Base-by-base conservation (phyloP, 2,113 vertebrate genomes). In the Oreochromis spilurus region DNA sequence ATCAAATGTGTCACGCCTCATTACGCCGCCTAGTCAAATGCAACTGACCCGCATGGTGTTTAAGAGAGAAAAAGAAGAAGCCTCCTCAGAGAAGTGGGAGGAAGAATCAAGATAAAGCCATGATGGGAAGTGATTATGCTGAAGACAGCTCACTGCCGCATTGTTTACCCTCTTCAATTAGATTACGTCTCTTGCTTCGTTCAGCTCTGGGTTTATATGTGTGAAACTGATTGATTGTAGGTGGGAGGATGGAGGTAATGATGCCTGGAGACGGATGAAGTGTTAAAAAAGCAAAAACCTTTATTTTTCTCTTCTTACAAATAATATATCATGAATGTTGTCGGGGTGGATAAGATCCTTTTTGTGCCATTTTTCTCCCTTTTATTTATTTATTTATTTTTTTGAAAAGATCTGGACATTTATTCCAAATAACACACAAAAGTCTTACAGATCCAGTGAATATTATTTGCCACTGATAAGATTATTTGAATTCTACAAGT, bases 111-210 rank as follows among this genome's bases (percentile, higher is more conserved):
- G 70, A 80, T 0, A 2, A 81, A 57, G 79, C 24, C 19, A 0
- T 36, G 78, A 79, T 40, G 29, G 82, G 50, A 78, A 38, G 89
- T 58, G 54, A 81, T 81, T 67, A 84, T 1, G 55, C 54, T 81
- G 5, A 29, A 45, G 72, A 84, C 75, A 65, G 83, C 43, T 85
- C 85, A 60, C 70, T 79, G 40, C 58, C 45, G 82, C 55, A 50
- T 50, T 84, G 57, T 87, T 84, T 5, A 67, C 55, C 57, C 78
- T 31, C 57, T 78, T 52, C 43, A 77, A 0, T 89, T 81, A 12
- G 58, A 67, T 26, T 78, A 21, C 17, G 19, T 58, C 52, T 79
- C 16, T 67, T 2, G 12, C 16, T 58, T 72, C 52, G 11, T 60
- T n/a, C 53, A 53, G 12, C 36, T 26, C 17, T 67, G 16, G 1